Evolutionary conservation across 2,113 vertebrate genomes (phyloP), one percentile per base, ranked within the genome.

Genomic region (Cepphus grylle): DNA sequence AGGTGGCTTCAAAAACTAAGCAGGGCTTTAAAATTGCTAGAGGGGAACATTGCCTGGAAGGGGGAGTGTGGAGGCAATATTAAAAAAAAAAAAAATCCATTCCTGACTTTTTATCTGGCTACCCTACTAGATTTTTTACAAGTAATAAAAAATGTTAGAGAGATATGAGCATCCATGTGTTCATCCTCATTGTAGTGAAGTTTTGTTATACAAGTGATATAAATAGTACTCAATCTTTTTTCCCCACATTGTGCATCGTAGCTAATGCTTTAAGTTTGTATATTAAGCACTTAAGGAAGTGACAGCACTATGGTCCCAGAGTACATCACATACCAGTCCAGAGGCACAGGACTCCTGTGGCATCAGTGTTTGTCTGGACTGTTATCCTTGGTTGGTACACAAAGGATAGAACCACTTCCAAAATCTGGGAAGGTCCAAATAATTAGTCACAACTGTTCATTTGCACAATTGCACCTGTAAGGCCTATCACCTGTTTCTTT

Each of bases 1-100:
- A 93, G 55, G 40, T 88, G 80, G 32, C 65, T 86, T 71, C 69
- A 93, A 76, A 94, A 94, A 26, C 8, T 22, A 27, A 80, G 10
- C 38, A 88, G 42, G 29, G 30, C 32, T 90, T 80, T 92, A 42
- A 91, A 93, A 62, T 12, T 66, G 17, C 32, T 61, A 14, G 70
- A 85, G 52, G 43, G 40, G 73, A 79, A 84, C 80, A 59, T 86
- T 79, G 34, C 38, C 58, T 88, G 58, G 5, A 29, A 94, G 32
- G 27, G 25, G 12, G 16, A 71, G 5, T 34, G 9, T 17, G 6
- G 2, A 53, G 23, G 34, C 23, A 61, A 36, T 53, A 70, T 7
- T 25, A 22, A 43, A 66, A 77, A 36, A 43, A 66, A 77, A 36
- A 73, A n/a, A 72, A 49, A 78, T 22, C 19, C 26, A 23, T 20